phyloP scores from a whole-genome alignment of 2,888 invertebrate species.

The Nomada fucata region DNA sequence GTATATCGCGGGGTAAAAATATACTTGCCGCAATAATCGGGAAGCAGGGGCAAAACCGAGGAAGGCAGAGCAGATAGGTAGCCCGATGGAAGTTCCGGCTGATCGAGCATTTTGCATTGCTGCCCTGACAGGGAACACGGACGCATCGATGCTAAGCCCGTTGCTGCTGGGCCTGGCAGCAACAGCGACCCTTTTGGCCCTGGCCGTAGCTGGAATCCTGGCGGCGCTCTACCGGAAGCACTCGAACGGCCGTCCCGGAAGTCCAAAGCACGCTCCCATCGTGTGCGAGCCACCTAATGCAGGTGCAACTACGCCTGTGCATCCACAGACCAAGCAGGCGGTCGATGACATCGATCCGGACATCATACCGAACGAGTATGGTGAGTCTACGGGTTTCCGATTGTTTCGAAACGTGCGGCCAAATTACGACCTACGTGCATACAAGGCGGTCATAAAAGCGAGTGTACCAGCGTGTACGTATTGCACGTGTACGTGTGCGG shows the following conservation, averaged over 20 bases:
- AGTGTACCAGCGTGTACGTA: background rate
- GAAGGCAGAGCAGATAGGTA: conserved; percentile 43
- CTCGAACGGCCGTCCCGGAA: conserved; percentile 79
- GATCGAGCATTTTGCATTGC: conserved; percentile 71
- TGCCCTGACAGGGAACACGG: conserved; percentile 75
- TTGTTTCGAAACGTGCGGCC: conserved; percentile 36
- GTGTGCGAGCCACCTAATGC: conserved; percentile 82
- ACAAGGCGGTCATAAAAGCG: background rate
- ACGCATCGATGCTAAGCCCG: conserved; percentile 87
- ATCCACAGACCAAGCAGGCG: conserved; percentile 85
- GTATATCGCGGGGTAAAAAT: conserved; percentile 27
- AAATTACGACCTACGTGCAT: conserved; percentile 28
- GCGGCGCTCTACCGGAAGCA: conserved; percentile 89
- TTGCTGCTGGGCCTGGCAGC: conserved; percentile 91
- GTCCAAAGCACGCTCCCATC: conserved; percentile 82
- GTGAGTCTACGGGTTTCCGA: conserved; percentile 85
- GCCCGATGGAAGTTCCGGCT: conserved; percentile 66
- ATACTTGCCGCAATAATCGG: conserved; percentile 52
- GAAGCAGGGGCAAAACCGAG: conserved; percentile 20
- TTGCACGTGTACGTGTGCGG: background rate
- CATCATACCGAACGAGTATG: conserved; percentile 94
- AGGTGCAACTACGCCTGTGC: conserved; percentile 83
- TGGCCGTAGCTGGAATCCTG: conserved; percentile 91
- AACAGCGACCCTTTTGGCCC: conserved; percentile 90
- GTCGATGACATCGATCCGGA: conserved; percentile 93